Percentiles rank a stretch among this genome's conserved stretches.
Evolutionary conservation across 30 jellyfish, hydroid and myxozoan genomes (phyloP).

Genomic region (Aurelia sp.): DNA sequence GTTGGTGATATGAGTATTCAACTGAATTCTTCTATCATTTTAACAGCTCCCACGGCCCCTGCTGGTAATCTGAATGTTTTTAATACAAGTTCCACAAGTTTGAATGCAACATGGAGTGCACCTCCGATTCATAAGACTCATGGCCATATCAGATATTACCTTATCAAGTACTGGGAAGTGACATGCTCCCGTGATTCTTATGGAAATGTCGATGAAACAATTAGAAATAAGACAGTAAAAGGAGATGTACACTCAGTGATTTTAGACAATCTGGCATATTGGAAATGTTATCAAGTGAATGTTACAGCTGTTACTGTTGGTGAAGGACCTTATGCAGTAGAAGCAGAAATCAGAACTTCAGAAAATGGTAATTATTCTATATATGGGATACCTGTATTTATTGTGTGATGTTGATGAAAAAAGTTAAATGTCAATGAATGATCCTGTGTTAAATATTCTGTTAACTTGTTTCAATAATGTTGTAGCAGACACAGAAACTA

Average conservation of each 20-base stretch:
- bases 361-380: no score
- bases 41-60: slow-evolving; percentile 15
- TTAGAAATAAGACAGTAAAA: neutral
- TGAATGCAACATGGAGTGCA: neutral
- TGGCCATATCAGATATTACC: slow-evolving; percentile 1
- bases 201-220: neutral
- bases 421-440: no score
- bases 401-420: no score
- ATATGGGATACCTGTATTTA: no score
- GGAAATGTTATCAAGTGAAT: no score
- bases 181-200: no score
- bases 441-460: no score
- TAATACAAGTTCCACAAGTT: slow-evolving; percentile 1
- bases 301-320: slow-evolving; percentile 27
- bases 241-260: neutral
- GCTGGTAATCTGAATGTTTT: neutral
- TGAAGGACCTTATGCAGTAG: neutral
- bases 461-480: no score
- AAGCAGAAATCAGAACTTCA: neutral
- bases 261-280: neutral
- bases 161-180: no score
- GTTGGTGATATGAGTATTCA: neutral
- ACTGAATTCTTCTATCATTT: no score
- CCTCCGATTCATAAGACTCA: neutral
- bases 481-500: no score